A percentile compares a stretch with the other conserved stretches of the same genome.
These are phyloP conservation scores for Nothocercus julius DNA, from an alignment of 2,113 vertebrate species.

Conservation along the genomic window DNA sequence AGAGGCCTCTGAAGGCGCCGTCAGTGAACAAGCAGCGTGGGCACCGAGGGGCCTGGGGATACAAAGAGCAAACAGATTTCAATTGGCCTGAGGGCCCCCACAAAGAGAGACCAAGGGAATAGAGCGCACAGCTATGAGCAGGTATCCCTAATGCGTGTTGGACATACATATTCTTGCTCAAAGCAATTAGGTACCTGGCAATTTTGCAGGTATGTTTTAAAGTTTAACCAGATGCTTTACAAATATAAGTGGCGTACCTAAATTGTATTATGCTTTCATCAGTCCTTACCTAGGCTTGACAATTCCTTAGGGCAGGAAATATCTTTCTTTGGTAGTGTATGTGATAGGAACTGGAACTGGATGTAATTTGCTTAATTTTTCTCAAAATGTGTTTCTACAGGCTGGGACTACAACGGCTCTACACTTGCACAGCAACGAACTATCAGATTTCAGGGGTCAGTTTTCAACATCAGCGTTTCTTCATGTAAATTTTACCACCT, in stretches of 20 bases:
- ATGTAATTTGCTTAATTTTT: neutral
- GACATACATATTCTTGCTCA: neutral
- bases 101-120: neutral
- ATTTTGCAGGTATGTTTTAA: neutral
- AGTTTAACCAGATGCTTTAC: neutral
- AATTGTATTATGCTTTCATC: neutral
- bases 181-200: neutral
- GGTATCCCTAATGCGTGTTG: neutral
- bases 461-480: neutral
- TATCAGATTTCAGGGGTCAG: neutral
- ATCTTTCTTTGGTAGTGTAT: neutral
- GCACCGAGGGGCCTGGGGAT: neutral
- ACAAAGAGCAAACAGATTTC: neutral
- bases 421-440: accelerated
- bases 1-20: neutral
- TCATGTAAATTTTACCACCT: neutral
- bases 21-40: neutral
- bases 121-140: neutral
- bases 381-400: neutral
- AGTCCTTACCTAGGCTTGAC: neutral
- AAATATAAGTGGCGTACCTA: neutral
- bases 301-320: neutral
- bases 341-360: neutral
- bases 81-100: neutral
- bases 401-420: neutral